Evolutionary conservation across 2,888 invertebrate genomes (phyloP).

Genomic region (Drosophila limbata): DNA sequence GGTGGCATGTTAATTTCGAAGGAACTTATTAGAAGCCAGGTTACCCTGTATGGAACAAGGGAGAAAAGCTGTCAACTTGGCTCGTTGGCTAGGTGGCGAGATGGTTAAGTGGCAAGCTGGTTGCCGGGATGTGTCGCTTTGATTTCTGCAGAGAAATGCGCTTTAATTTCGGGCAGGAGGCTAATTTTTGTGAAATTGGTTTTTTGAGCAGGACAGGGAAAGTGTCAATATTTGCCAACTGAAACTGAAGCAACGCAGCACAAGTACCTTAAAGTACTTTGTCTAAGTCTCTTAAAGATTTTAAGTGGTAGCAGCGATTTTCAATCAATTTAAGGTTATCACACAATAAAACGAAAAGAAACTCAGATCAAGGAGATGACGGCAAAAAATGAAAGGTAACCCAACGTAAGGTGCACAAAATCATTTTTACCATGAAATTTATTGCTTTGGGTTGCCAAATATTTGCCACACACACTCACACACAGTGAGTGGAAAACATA

Average conservation of each 20-base stretch:
- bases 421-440: slow-evolving; percentile 76
- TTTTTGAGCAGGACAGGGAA: slow-evolving; percentile 20
- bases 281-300: slow-evolving; percentile 35
- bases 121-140: slow-evolving; percentile 44
- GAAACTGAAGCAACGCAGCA: slow-evolving; percentile 3
- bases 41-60: slow-evolving; percentile 16
- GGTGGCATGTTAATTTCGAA: slow-evolving; percentile 75
- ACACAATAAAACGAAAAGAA: slow-evolving; percentile 37
- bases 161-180: slow-evolving; percentile 70
- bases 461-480: slow-evolving; percentile 53
- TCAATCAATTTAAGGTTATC: slow-evolving; percentile 72
- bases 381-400: slow-evolving; percentile 36
- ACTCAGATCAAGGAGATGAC: not conserved
- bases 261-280: not conserved
- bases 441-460: slow-evolving; percentile 72
- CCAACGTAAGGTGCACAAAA: slow-evolving; percentile 64
- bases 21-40: slow-evolving; percentile 66
- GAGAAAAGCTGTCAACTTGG: slow-evolving; percentile 11
- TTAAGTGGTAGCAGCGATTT: slow-evolving; percentile 30
- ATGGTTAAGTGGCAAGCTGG: not conserved
- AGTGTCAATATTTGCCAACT: slow-evolving; percentile 17
- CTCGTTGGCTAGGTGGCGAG: not conserved
- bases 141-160: slow-evolving; percentile 62
- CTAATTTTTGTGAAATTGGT: slow-evolving; percentile 70
- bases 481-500: not conserved